These are phyloP conservation scores for Chitala chitala DNA, from an alignment of 2,113 vertebrate genomes.

Conservation along the genomic window DNA sequence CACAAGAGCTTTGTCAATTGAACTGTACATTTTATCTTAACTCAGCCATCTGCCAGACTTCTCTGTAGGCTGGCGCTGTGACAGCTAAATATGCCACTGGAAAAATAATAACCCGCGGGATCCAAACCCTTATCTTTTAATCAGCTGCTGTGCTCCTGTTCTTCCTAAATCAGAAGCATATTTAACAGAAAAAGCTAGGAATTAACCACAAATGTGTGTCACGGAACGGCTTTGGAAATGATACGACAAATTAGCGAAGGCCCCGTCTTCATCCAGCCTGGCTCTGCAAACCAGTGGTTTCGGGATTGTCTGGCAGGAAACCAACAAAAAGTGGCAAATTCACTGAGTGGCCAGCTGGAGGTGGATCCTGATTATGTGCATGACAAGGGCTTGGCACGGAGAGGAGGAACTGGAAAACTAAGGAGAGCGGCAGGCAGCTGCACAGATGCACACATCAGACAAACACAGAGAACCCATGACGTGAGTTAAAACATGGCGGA, in stretches of 20 bases:
- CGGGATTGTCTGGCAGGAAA: too few species aligned
- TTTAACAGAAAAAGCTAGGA: not conserved
- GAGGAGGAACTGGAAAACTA: not conserved
- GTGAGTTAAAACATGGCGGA: not conserved
- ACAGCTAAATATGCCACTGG: not conserved
- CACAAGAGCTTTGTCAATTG: not conserved
- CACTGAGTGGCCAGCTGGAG: too few species aligned
- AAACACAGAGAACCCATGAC: not conserved
- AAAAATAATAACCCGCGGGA: not conserved
- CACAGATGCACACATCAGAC: not conserved
- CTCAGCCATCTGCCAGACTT: conserved; percentile 6
- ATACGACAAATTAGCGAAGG: not conserved
- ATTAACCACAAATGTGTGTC: not conserved
- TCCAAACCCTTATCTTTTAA: not conserved
- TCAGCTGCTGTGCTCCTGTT: not conserved
- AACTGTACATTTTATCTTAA: not conserved
- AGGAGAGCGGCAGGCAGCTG: not conserved
- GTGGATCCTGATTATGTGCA: too few species aligned
- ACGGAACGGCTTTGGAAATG: not conserved
- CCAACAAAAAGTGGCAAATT: too few species aligned
- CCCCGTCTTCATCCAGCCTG: not conserved
- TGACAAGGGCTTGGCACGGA: not conserved
- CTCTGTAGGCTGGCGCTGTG: not conserved
- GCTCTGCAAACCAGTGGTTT: too few species aligned
- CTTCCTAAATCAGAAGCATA: conserved; percentile 3